These are phyloP conservation scores for Hemithea aestivaria DNA, from an alignment of 2,888 invertebrate genomes.

Conservation along the genomic window DNA sequence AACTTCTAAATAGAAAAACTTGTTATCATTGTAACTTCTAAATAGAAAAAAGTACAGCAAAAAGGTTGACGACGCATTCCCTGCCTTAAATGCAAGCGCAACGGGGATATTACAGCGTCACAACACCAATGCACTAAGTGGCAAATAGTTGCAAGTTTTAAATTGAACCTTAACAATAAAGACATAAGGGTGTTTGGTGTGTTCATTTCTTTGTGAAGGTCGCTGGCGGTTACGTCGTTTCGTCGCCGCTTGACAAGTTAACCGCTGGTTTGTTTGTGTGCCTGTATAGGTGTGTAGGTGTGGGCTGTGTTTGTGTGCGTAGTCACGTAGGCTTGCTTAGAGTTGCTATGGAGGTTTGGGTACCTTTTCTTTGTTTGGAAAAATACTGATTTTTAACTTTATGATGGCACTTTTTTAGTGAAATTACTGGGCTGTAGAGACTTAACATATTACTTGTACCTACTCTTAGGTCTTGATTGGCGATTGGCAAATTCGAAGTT, in stretches of 20 bases:
- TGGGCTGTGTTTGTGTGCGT: conserved; percentile 57
- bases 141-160: conserved; percentile 26
- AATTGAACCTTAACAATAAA: conserved; percentile 29
- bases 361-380: conserved; percentile 56
- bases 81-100: conserved; percentile 77
- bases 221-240: conserved; percentile 52
- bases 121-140: conserved; percentile 34
- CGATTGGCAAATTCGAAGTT: no score
- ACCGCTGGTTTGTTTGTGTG: conserved; percentile 56
- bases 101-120: conserved; percentile 58
- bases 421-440: no score
- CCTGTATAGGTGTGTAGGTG: conserved; percentile 34
- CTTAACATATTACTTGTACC: no score
- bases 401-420: background rate
- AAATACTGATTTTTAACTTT: conserved; percentile 10
- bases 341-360: conserved; percentile 47
- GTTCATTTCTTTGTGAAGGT: conserved; percentile 72
- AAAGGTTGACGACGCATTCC: conserved; percentile 68
- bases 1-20: no score
- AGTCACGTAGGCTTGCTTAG: conserved; percentile 74
- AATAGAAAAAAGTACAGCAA: conserved; percentile 54
- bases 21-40: no score
- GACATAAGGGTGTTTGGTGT: conserved; percentile 51
- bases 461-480: no score
- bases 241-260: conserved; percentile 38